A percentile compares a stretch with the other conserved stretches of the same genome.
These are phyloP conservation scores for Cheilosia impressa DNA, from an alignment of 2,888 invertebrate genomes.

Conservation along the genomic window DNA sequence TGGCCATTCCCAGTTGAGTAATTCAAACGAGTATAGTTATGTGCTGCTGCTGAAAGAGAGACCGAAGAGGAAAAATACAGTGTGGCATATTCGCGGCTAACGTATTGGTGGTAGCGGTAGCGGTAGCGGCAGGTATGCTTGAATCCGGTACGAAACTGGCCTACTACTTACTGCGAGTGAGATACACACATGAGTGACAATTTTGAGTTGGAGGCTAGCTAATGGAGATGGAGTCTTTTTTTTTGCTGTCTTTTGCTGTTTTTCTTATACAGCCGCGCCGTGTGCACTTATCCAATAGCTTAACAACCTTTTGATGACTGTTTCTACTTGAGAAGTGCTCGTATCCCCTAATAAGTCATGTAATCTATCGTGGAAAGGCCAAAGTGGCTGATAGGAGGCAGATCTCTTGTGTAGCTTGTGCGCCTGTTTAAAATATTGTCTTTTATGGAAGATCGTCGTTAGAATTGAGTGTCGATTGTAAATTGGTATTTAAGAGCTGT, in stretches of 20 bases:
- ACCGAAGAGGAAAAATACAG: background rate
- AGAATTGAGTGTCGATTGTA: background rate
- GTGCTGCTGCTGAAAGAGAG: background rate
- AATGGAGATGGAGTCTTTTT: background rate
- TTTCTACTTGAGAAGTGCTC: slow-evolving; percentile 10
- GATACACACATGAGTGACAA: slow-evolving; percentile 6
- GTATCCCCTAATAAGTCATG: background rate
- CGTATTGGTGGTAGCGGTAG: background rate
- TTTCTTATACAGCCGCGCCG: background rate
- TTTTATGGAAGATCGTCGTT: background rate
- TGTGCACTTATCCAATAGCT: slow-evolving; percentile 13
- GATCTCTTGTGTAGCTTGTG: background rate
- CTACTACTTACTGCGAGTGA: slow-evolving; percentile 3
- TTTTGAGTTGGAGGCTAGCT: slow-evolving; percentile 9
- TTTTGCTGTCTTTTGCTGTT: background rate
- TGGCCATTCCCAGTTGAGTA: slow-evolving; percentile 57
- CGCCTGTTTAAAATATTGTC: background rate
- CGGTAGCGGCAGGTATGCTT: background rate
- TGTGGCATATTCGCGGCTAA: slow-evolving; percentile 12
- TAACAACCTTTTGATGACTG: slow-evolving; percentile 27
- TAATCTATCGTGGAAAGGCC: slow-evolving; percentile 13
- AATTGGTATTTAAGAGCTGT: background rate
- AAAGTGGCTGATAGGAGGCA: background rate
- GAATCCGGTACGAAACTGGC: slow-evolving; percentile 30
- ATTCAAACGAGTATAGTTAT: slow-evolving; percentile 25